phyloP scores from a whole-genome alignment of 2,113 vertebrate genomes.

The Dipodomys merriami region DNA sequence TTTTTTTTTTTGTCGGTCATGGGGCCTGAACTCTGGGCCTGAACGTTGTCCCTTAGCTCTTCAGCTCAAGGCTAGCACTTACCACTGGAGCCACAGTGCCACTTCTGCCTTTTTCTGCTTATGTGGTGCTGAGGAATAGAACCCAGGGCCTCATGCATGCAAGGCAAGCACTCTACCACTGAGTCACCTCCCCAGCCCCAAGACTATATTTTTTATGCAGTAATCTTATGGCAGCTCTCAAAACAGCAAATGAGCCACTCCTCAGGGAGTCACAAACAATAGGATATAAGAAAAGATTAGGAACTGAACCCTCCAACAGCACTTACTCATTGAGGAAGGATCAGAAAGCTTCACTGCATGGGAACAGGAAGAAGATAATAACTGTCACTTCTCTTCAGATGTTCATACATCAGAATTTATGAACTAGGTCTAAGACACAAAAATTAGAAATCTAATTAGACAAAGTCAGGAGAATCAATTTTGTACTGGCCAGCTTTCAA shows the following conservation, averaged over 20 bases:
- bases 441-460: background rate
- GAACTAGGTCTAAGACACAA: background rate
- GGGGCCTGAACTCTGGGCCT: too few relatives aligned
- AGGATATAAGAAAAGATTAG: background rate
- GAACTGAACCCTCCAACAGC: background rate
- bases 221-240: background rate
- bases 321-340: background rate
- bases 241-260: background rate
- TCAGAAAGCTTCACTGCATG: background rate
- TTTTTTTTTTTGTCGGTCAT: too few relatives aligned
- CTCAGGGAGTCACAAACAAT: background rate
- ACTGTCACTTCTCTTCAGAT: background rate
- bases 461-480: constrained; percentile 1
- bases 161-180: too few relatives aligned
- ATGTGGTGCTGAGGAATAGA: too few relatives aligned
- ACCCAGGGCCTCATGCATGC: too few relatives aligned
- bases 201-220: background rate
- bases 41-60: too few relatives aligned
- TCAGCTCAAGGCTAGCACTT: too few relatives aligned
- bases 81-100: too few relatives aligned
- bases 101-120: too few relatives aligned
- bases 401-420: background rate
- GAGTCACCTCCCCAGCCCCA: background rate
- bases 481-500: background rate
- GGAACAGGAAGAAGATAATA: background rate